Percentiles rank a stretch among this genome's conserved stretches.
Conservation (phyloP, 2,113 vertebrate species). For the Myotis davidii region DNA sequence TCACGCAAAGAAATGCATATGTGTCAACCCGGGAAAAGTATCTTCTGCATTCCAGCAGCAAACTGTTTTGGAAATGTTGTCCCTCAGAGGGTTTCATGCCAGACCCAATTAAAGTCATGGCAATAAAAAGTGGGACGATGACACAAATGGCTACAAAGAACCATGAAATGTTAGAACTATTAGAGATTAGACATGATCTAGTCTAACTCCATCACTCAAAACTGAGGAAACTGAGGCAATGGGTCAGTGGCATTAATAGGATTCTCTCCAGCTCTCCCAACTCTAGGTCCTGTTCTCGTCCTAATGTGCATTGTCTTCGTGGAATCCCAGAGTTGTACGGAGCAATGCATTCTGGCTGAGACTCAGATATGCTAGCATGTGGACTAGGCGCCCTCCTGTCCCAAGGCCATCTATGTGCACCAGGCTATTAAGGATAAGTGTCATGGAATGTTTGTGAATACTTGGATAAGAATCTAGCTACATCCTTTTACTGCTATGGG, state of each 20-base stretch:
- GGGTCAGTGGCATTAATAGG: neutral
- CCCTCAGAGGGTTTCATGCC: slow-evolving; percentile 76
- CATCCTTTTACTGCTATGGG: slow-evolving; percentile 72
- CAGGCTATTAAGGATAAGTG: slow-evolving; percentile 66
- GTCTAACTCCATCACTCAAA: neutral
- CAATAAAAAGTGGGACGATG: slow-evolving; percentile 69
- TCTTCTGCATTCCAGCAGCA: slow-evolving; percentile 75
- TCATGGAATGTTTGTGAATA: slow-evolving; percentile 76
- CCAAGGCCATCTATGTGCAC: slow-evolving; percentile 65
- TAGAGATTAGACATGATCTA: neutral
- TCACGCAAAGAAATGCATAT: slow-evolving; percentile 79
- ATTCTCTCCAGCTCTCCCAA: neutral
- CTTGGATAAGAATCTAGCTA: slow-evolving; percentile 72
- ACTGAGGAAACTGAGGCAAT: neutral
- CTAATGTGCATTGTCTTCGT: neutral
- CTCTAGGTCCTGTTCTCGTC: neutral
- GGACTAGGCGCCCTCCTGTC: slow-evolving; percentile 56
- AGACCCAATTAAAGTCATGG: slow-evolving; percentile 76
- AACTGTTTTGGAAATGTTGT: slow-evolving; percentile 79
- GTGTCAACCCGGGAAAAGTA: slow-evolving; percentile 67
- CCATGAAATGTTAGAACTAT: neutral
- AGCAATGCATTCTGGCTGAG: slow-evolving; percentile 37
- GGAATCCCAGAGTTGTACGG: neutral
- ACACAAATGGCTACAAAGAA: slow-evolving; percentile 58
- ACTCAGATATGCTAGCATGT: slow-evolving; percentile 57